Conservation (phyloP, 2,797 vertebrate species). For the Halcyon badia region DNA sequence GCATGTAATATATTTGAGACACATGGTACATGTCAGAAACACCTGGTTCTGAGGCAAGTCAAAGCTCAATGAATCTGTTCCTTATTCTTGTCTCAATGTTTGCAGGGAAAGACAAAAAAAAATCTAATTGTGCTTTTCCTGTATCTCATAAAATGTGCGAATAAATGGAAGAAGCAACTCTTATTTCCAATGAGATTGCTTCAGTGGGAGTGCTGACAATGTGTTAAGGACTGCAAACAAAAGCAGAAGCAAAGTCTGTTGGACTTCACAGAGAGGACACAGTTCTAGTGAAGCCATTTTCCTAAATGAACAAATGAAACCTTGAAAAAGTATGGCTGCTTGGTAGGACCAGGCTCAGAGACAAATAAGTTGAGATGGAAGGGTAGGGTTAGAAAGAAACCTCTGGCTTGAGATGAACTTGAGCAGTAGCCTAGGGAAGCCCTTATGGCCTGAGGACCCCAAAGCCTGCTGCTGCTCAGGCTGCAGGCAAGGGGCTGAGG, state of each 20-base stretch:
- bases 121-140: not conserved
- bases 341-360: not conserved
- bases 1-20: not conserved
- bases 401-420: not conserved
- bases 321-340: not conserved
- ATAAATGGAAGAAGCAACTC: conserved; percentile 36
- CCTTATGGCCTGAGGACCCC: not conserved
- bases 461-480: not conserved
- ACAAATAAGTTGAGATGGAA: not conserved
- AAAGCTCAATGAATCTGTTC: conserved; percentile 2
- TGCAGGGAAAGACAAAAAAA: not conserved
- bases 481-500: not conserved
- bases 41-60: not conserved
- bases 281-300: not conserved
- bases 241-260: not conserved
- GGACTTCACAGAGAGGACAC: not conserved
- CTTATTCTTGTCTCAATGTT: not conserved
- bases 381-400: not conserved
- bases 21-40: conserved; percentile 11
- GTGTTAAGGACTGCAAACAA: not conserved
- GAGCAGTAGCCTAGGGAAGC: not conserved
- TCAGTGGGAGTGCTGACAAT: not conserved
- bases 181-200: not conserved
- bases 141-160: conserved; percentile 4
- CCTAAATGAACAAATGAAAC: not conserved